These are phyloP conservation scores for Gracilinanus agilis DNA, from an alignment of 2,113 vertebrate genomes.

Conservation along the genomic window DNA sequence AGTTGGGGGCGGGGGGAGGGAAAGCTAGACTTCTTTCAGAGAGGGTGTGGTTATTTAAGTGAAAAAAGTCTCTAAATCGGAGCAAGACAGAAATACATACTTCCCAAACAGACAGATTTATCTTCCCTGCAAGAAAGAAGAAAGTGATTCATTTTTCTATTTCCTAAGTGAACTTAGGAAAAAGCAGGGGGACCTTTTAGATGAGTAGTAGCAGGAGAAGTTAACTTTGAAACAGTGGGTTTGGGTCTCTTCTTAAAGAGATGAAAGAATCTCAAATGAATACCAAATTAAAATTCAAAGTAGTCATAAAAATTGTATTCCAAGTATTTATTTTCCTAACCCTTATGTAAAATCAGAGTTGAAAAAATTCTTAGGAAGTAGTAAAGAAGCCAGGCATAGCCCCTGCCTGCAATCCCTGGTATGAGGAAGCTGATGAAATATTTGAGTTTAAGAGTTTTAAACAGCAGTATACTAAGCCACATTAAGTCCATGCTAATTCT, in stretches of 20 bases:
- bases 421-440: not conserved
- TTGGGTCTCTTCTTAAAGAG: not conserved
- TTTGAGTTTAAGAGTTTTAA: not conserved
- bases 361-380: not conserved
- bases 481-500: not conserved
- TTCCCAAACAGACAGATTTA: not conserved
- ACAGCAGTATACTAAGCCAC: not conserved
- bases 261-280: not conserved
- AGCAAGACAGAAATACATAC: not conserved
- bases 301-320: not conserved
- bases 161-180: not conserved
- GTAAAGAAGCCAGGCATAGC: not conserved
- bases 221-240: not conserved
- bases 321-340: not conserved
- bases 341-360: not conserved
- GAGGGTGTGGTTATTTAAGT: not conserved
- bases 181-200: not conserved
- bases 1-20: not conserved
- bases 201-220: not conserved
- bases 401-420: not conserved
- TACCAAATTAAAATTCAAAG: not conserved
- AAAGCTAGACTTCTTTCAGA: not conserved
- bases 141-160: not conserved
- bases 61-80: not conserved
- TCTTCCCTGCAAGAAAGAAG: not conserved